A percentile compares a stretch with the other conserved stretches of the same genome.
phyloP scores from a whole-genome alignment of 2,797 vertebrate species.

The Melanitta fusca region DNA sequence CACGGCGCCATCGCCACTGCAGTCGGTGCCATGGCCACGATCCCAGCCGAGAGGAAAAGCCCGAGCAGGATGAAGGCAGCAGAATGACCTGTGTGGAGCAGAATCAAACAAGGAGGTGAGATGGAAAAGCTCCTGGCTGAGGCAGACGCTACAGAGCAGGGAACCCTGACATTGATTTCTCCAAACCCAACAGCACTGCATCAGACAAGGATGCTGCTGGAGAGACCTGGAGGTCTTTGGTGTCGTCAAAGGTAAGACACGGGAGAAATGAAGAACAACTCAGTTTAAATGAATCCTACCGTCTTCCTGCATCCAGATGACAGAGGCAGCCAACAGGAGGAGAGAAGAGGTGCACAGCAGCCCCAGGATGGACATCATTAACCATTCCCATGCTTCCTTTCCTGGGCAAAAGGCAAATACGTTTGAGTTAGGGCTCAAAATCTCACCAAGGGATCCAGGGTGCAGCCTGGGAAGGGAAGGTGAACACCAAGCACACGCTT shows the following conservation, averaged over 20 bases:
- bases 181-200: not conserved
- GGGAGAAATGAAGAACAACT: not conserved
- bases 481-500: not conserved
- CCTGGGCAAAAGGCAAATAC: not conserved
- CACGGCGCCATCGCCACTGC: accelerated
- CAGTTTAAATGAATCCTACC: not conserved
- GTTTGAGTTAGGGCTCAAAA: not conserved
- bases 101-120: not conserved
- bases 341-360: not conserved
- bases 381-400: accelerated
- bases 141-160: not conserved
- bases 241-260: not conserved
- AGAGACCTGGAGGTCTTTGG: not conserved
- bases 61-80: not conserved
- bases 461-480: too few species aligned
- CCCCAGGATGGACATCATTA: accelerated
- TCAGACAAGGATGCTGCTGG: not conserved
- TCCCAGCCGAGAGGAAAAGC: not conserved
- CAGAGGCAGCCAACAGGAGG: not conserved
- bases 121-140: not conserved
- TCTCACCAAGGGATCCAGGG: not conserved
- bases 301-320: not conserved
- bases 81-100: not conserved
- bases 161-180: not conserved
- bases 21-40: accelerated